A percentile compares a stretch with the other conserved stretches of the same genome.
These are phyloP conservation scores for Boloria selene DNA, from an alignment of 2,888 invertebrate species.

Conservation along the genomic window DNA sequence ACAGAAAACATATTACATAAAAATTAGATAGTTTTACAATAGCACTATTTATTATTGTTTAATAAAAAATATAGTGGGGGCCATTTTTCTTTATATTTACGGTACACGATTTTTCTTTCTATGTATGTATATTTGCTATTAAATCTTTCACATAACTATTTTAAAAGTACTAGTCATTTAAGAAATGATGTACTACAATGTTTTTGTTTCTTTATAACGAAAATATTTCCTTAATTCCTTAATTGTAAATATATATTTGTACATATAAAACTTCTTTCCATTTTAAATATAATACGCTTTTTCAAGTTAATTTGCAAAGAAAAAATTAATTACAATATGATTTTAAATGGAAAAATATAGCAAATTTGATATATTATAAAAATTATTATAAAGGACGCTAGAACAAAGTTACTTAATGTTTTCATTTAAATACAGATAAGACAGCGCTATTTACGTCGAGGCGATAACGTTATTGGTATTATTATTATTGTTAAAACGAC, in stretches of 20 bases:
- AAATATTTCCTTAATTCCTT: neutral
- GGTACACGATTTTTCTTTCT: too few species aligned
- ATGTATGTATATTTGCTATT: too few species aligned
- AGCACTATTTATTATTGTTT: too few species aligned
- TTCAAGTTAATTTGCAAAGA: neutral
- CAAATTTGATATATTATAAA: too few species aligned
- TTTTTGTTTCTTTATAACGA: neutral
- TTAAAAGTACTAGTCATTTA: too few species aligned
- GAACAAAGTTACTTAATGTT: too few species aligned
- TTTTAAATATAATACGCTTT: neutral
- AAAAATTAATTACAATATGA: neutral
- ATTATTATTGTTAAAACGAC: conserved; percentile 3
- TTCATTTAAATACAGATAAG: neutral
- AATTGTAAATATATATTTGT: conserved; percentile 20
- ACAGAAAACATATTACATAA: neutral
- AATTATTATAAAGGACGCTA: too few species aligned
- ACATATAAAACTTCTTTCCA: conserved; percentile 13
- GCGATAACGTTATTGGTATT: neutral
- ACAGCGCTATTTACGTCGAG: neutral
- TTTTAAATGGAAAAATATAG: neutral
- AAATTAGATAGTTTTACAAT: too few species aligned
- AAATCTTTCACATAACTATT: too few species aligned
- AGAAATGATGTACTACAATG: neutral
- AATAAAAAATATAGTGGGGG: too few species aligned
- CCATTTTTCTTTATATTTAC: too few species aligned